Base-by-base conservation (phyloP, 2,797 vertebrate species). In the Chanos chanos region DNA sequence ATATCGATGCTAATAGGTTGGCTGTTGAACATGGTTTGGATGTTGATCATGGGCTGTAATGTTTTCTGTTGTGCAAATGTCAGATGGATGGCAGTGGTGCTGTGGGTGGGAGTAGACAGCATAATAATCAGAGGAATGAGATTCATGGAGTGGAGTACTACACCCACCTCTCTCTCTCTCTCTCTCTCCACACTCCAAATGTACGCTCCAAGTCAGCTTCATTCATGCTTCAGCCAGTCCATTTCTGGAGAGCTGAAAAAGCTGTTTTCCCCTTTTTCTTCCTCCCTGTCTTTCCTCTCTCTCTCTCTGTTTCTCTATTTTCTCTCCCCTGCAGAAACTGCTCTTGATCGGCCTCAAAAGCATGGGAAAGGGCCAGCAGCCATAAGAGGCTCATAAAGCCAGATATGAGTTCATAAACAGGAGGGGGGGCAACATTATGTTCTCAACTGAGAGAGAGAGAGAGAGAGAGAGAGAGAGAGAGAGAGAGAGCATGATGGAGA, bases 341-440 rank as follows among this genome's bases (percentile, higher is more conserved):
- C n/a, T n/a, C n/a, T n/a, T n/a, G n/a, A n/a, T n/a, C n/a, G n/a
- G n/a, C n/a, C n/a, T n/a, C n/a, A n/a, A n/a, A n/a, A n/a, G n/a
- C n/a, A n/a, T n/a, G n/a, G 43, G 28, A 34, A 36, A 16, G 37
- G 18, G 10, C 19, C 44, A 40, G 27, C 21, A 34, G 15, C 43
- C 43, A 39, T 5, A 3, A 59, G 47, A 36, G 37, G 25, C 41
- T 51, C 64, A 68, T 50, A 43, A 57, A 43, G 36, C 31, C 21
- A 24, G 21, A 50, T 43, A 50, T 33, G 27, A 48, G 48, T 61
- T 66, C 48, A 67, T 59, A 49, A 61, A 50, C n/a, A n/a, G n/a
- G n/a, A 50, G 25, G 58, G 27, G 3, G 63, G 30, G 41, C n/a
- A 39, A 24, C 18, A 30, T 60, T 15, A 61, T 33, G 50, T 41